phyloP scores from a whole-genome alignment of 2,888 invertebrate genomes.

The Synergus laeviventris region DNA sequence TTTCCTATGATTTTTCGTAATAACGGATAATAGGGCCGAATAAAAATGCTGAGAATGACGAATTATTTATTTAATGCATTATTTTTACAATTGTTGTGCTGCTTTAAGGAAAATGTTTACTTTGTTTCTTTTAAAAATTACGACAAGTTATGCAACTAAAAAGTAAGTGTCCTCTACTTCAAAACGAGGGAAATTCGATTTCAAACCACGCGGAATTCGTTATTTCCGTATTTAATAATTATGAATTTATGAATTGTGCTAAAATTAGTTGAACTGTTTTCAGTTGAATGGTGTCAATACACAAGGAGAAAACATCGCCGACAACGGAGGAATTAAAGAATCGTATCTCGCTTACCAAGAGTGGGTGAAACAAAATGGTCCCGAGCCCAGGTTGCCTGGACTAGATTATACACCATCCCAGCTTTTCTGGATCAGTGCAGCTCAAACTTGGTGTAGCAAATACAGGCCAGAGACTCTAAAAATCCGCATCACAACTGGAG shows the following conservation, averaged over 20 bases:
- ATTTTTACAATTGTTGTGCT: background rate
- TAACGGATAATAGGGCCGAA: no score
- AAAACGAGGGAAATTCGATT: no score
- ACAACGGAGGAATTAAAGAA: conserved; percentile 94
- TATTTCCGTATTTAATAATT: conserved; percentile 15
- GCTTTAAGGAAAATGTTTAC: conserved; percentile 8
- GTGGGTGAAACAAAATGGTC: conserved; percentile 83
- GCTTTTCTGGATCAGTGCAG: conserved; percentile 81
- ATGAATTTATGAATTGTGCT: background rate
- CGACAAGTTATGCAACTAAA: no score
- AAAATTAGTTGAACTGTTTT: conserved; percentile 57
- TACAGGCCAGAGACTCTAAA: conserved; percentile 83
- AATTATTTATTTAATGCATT: background rate
- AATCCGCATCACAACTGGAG: conserved; percentile 87
- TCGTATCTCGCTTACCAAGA: conserved; percentile 89
- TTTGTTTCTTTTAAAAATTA: no score
- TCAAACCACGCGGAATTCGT: no score
- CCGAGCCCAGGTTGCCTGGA: conserved; percentile 84
- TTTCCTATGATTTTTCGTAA: no score
- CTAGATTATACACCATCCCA: conserved; percentile 83
- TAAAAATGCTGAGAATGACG: no score
- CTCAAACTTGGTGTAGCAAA: conserved; percentile 80
- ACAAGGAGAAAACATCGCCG: conserved; percentile 95
- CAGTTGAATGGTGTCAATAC: conserved; percentile 94
- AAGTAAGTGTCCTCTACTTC: no score